Evolutionary conservation across 53 echinoderm and acorn worm genomes (phyloP).

Genomic region (Holothuria scabra): DNA sequence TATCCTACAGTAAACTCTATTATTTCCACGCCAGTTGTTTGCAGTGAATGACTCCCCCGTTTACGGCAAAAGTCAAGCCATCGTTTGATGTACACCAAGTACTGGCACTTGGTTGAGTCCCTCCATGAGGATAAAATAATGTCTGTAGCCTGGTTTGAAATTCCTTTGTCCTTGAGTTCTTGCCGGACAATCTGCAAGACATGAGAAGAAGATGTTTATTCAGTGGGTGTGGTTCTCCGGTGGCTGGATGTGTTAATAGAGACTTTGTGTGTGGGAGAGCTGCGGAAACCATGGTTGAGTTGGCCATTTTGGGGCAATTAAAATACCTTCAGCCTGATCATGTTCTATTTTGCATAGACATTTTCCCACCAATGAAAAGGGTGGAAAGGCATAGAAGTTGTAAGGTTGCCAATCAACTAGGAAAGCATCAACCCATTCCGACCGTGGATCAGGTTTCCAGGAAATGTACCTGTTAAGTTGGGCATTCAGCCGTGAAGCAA

Average conservation of each 20-base stretch:
- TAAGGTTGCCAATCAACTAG: constrained; percentile 44
- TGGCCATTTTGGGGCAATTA: constrained; percentile 39
- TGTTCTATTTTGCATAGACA: constrained; percentile 24
- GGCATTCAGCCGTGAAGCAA: constrained; percentile 59
- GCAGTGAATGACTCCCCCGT: background rate
- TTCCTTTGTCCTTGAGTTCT: background rate
- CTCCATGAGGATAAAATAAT: constrained; percentile 3
- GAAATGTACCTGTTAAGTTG: constrained; percentile 58
- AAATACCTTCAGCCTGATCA: constrained; percentile 17
- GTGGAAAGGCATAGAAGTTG: constrained; percentile 61
- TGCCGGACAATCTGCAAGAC: constrained; percentile 59
- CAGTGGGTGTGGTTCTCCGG: constrained; percentile 24
- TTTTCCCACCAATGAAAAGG: background rate
- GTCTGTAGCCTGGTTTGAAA: background rate
- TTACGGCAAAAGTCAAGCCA: constrained; percentile 2
- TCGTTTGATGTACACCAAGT: background rate
- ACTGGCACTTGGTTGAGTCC: background rate
- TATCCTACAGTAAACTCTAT: no score
- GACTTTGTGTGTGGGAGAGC: background rate
- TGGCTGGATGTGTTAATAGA: constrained; percentile 1
- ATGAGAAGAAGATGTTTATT: constrained; percentile 39
- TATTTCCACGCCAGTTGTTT: background rate
- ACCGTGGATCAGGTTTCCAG: constrained; percentile 60
- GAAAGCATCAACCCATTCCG: constrained; percentile 57
- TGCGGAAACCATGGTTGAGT: constrained; percentile 46